These are phyloP conservation scores for Himalopsyche japonica DNA, from an alignment of 2,888 invertebrate species.

Conservation along the genomic window DNA sequence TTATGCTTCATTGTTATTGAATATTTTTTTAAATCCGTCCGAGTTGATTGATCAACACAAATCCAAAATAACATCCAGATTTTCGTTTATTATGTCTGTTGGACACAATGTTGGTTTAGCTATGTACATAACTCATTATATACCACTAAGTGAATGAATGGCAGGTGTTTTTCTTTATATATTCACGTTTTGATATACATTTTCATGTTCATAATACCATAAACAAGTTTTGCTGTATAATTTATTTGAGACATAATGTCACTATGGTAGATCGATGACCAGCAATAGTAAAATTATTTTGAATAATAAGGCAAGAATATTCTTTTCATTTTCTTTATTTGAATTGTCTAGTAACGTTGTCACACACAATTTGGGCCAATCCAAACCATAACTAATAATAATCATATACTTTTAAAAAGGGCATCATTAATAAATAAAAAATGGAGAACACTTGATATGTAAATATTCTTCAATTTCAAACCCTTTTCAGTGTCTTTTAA, in stretches of 20 bases:
- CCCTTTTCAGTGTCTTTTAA: too few species aligned
- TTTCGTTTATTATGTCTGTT: not conserved
- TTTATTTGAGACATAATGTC: not conserved
- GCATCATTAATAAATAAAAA: too few species aligned
- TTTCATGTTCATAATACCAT: not conserved
- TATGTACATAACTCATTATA: not conserved
- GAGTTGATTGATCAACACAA: not conserved
- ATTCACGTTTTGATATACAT: not conserved
- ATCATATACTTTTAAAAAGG: too few species aligned
- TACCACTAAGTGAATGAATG: not conserved
- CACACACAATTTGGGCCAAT: too few species aligned
- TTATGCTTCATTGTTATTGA: too few species aligned
- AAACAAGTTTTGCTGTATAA: not conserved
- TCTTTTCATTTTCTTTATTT: too few species aligned
- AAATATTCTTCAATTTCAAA: too few species aligned
- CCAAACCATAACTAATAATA: too few species aligned
- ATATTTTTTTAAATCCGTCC: not conserved
- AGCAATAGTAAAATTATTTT: too few species aligned
- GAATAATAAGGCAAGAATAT: too few species aligned
- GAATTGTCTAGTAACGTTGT: too few species aligned
- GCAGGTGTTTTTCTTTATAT: not conserved
- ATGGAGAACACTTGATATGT: too few species aligned
- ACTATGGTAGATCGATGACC: not conserved
- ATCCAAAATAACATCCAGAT: not conserved
- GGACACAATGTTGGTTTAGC: not conserved